Conservation (phyloP, 2,797 vertebrate genomes). For the Tolypeutes matacus region DNA sequence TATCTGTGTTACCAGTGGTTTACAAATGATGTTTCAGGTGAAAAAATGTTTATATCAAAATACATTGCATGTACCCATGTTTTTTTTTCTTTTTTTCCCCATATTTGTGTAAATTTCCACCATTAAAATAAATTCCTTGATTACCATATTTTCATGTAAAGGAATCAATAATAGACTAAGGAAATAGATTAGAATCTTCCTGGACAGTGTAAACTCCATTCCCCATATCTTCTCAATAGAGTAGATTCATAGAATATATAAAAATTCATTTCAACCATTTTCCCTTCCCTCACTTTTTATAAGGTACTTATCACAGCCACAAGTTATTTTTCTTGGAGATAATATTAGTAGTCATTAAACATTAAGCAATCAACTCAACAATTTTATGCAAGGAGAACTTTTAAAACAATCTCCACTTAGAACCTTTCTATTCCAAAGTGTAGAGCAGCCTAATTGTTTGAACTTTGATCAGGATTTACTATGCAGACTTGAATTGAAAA, state of each 20-base stretch:
- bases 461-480: constrained; percentile 39
- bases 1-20: not conserved
- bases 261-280: not conserved
- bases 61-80: not conserved
- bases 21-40: not conserved
- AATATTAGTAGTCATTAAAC: constrained; percentile 4
- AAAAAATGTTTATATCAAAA: not conserved
- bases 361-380: not conserved
- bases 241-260: not conserved
- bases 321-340: not conserved
- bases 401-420: constrained; percentile 15
- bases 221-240: not conserved
- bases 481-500: not conserved
- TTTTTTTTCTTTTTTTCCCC: not conserved
- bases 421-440: not conserved
- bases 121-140: constrained; percentile 16
- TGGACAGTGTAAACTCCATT: not conserved
- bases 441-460: not conserved
- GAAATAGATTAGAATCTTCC: not conserved
- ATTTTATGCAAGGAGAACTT: not conserved
- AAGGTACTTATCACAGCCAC: not conserved
- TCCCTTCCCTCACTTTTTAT: not conserved
- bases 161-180: constrained; percentile 8
- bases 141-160: not conserved
- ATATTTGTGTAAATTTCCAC: not conserved